Base-by-base conservation (phyloP, 2,797 vertebrate species). In the Esox lucius region DNA sequence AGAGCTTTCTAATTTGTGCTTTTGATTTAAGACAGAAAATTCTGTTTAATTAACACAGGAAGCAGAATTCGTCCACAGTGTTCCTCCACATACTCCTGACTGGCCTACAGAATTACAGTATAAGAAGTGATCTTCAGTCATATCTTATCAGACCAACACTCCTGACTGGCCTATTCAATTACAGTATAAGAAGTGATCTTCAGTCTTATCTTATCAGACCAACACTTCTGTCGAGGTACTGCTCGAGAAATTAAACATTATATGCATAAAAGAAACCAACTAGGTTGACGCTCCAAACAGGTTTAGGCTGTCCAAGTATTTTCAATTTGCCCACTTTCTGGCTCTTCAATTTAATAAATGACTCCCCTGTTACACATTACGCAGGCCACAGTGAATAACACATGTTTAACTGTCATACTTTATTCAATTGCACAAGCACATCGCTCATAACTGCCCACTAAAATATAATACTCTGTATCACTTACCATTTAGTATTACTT, bases 191-290 rank as follows among this genome's bases (percentile, higher is more conserved):
- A 33, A 71, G 31, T 24, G 69, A 78, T 12, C 26, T 79, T 0
- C 72, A 72, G 13, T 72, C 72, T 1, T n/a, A n/a, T n/a, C n/a
- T n/a, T 75, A 72, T 33, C 33, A 76, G 19, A 26, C 59, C 26
- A 39, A 19, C 2, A 71, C 56, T 11, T 51, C 66, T 16, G 75
- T 81, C 61, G 69, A 81, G 49, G 19, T 76, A 42, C 71, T 72
- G 1, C 51, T 77, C 9, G 48, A 78, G 39, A 77, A 71, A 56
- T 9, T 84, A 5, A 86, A 80, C 13, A 70, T 17, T 7, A 77
- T 71, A 31, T 78, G 71, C 51, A 42, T 68, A 0, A 71, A 71
- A 35, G 76, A 78, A n/a, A n/a, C n/a, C n/a, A n/a, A n/a, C n/a
- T n/a, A n/a, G n/a, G n/a, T n/a, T n/a, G n/a, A 11, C 33, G 5